Conservation (phyloP, 1,140 invertebrate genomes). For the Pseudomyrmex cubaensis region DNA sequence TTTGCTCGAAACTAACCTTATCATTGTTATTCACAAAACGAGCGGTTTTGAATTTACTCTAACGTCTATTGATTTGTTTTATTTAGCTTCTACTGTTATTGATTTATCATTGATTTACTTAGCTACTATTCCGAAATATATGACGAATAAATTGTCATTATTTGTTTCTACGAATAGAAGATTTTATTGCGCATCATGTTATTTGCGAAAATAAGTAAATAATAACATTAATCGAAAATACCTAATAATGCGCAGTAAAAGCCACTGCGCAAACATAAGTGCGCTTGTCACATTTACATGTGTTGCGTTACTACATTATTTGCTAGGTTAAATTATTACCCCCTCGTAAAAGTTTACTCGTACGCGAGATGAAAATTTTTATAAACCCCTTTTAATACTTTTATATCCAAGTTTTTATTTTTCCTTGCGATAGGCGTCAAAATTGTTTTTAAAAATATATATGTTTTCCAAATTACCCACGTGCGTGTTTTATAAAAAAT, state of each 20-base stretch:
- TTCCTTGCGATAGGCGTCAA: conserved; percentile 1
- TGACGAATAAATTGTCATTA: background rate
- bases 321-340: conserved; percentile 46
- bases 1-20: too few species aligned
- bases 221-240: conserved; percentile 32
- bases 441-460: conserved; percentile 25
- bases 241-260: conserved; percentile 18
- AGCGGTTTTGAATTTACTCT: too few species aligned
- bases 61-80: too few species aligned
- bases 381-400: conserved; percentile 17
- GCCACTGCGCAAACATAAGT: conserved; percentile 27
- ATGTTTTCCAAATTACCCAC: background rate
- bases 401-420: conserved; percentile 3
- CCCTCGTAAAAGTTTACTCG: conserved; percentile 28
- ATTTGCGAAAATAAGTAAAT: conserved; percentile 40
- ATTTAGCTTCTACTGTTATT: too few species aligned
- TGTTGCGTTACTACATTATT: conserved; percentile 33
- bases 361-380: conserved; percentile 27
- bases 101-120: too few species aligned
- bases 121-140: too few species aligned
- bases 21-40: too few species aligned
- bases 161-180: conserved; percentile 34
- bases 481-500: background rate
- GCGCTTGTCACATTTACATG: conserved; percentile 19
- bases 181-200: too few species aligned